Evolutionary conservation across 1,140 invertebrate genomes (phyloP).

Genomic region (Lithobius niger): DNA sequence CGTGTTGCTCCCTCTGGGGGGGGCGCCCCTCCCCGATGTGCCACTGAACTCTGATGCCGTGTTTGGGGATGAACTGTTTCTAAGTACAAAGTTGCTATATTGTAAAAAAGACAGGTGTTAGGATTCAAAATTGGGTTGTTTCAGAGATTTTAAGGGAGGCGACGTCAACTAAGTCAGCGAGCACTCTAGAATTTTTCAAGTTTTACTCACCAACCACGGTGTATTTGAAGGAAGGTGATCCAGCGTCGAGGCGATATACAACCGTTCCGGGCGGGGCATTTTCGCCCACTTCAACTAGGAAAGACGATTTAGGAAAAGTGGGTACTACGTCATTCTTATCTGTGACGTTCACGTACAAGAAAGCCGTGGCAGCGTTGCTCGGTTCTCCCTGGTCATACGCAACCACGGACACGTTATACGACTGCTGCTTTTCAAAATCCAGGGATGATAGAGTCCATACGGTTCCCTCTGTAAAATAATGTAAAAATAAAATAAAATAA

Average conservation of each 20-base stretch:
- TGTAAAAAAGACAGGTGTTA: too few species aligned
- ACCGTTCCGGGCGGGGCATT: conserved; percentile 59
- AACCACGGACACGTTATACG: conserved; percentile 60
- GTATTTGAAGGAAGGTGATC: conserved; percentile 24
- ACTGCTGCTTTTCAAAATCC: conserved; percentile 50
- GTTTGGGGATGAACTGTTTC: too few species aligned
- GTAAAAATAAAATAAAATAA: neutral
- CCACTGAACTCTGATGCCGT: too few species aligned
- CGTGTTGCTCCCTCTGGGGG: too few species aligned
- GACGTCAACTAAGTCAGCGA: too few species aligned
- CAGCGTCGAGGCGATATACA: conserved; percentile 49
- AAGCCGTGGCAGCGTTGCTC: conserved; percentile 57
- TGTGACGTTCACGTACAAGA: conserved; percentile 37
- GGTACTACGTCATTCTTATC: conserved; percentile 26
- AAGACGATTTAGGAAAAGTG: conserved; percentile 26
- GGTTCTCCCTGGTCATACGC: conserved; percentile 71
- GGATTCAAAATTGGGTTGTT: too few species aligned
- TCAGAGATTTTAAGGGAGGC: too few species aligned
- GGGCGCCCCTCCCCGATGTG: too few species aligned
- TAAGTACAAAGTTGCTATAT: too few species aligned
- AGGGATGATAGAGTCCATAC: conserved; percentile 56
- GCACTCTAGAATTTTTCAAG: neutral
- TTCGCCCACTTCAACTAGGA: conserved; percentile 48
- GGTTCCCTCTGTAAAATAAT: conserved; percentile 43
- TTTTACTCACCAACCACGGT: conserved; percentile 9